Evolutionary conservation across 2,888 invertebrate species (phyloP).

Genomic region (Tineola bisselliella): DNA sequence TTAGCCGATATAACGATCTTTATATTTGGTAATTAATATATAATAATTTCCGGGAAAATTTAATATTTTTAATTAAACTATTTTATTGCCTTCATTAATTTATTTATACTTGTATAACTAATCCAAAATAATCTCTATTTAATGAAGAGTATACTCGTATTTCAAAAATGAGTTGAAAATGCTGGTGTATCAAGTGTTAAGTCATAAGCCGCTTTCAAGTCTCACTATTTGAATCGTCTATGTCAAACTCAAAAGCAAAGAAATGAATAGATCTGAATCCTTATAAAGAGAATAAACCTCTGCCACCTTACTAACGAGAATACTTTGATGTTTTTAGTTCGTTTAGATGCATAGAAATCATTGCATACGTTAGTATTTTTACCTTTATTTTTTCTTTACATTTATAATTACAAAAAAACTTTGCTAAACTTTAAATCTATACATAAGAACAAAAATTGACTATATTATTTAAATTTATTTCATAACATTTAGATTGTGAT

Average conservation of each 20-base stretch:
- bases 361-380: no score
- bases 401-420: no score
- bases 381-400: no score
- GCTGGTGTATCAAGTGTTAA: not conserved
- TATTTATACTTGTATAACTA: not conserved
- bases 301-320: slow-evolving; percentile 14
- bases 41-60: not conserved
- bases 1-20: slow-evolving; percentile 4
- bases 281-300: slow-evolving; percentile 16
- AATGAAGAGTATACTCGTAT: no score
- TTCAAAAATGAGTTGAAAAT: no score
- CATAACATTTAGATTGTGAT: not conserved
- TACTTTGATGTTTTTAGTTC: not conserved
- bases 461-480: no score
- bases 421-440: no score
- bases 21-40: not conserved
- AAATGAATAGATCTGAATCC: slow-evolving; percentile 17
- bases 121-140: no score
- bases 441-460: no score
- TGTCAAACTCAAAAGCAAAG: slow-evolving; percentile 17
- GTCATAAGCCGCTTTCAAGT: slow-evolving; percentile 31
- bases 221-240: slow-evolving; percentile 18
- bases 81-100: not conserved
- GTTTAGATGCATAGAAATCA: no score
- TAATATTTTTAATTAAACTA: not conserved